Evolutionary conservation across 2,888 invertebrate species (phyloP), one percentile per base, ranked within the genome.

Genomic region (Zootermopsis nevadensis): DNA sequence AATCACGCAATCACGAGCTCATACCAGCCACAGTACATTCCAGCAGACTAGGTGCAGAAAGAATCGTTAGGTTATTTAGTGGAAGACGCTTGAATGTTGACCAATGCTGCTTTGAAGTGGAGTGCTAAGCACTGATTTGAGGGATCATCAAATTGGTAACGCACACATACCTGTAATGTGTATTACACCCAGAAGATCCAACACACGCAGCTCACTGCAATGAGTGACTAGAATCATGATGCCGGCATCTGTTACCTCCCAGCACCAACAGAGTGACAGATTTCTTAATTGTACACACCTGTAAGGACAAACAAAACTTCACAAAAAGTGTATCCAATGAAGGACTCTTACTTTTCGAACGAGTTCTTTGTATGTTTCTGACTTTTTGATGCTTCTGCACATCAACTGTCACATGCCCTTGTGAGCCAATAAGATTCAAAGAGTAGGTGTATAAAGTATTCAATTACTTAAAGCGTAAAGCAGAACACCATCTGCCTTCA

Each of bases 221-320:
- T 77, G 27, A 0, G 15, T 77, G 22, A 82, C 38, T 30, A 82
- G 35, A 22, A 55, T 42, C 27, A 15, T 76, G 48, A 82, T 35
- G 35, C 77, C 82, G 7, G n/a, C 60, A 77, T 82, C 82, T 24
- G 82, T 82, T 31, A 82, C 77, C 10, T 82, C 82, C 82, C 82
- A 82, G 77, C 82, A 82, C 82, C 82, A 82, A 42, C 77, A 55
- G 31, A 82, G 66, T 60, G 60, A 33, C 24, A 82, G 38, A 6
- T 19, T 31, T 42, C 38, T 27, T 22, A 82, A 31, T 8, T 82
- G 33, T n/a, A 30, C 35, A 55, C 77, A 77, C 19, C 48, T 48
- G 48, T 19, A 48, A 19, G 48, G 12, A 48, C 48, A 48, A 48
- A 48, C 48, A 48, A 15, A 48, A n/a, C n/a, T n/a, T n/a, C n/a